Evolutionary conservation across 2,797 vertebrate species (phyloP).

Genomic region (Spatula versicolor): DNA sequence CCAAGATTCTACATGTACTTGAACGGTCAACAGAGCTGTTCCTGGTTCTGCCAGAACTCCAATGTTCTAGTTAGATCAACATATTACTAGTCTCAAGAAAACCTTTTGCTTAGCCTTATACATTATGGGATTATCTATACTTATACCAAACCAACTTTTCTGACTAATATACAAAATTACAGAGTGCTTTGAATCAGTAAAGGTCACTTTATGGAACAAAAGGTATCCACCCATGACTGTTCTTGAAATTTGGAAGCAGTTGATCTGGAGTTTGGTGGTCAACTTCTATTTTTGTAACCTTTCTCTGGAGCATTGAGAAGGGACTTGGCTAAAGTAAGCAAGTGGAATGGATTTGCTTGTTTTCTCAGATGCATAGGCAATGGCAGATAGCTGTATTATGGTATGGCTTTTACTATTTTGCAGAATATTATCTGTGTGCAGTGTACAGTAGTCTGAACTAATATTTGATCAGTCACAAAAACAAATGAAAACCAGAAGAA

Average conservation of each 20-base stretch:
- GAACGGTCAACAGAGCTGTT: background rate
- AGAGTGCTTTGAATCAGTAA: too few species aligned
- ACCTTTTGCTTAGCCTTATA: background rate
- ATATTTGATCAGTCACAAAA: background rate
- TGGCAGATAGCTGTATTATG: background rate
- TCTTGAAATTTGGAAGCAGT: background rate
- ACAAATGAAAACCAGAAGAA: background rate
- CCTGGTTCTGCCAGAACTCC: background rate
- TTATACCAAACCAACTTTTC: rapidly evolving
- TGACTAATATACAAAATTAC: background rate
- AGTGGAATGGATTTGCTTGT: background rate
- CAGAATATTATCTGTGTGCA: background rate
- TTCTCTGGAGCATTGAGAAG: background rate
- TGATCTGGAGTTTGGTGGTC: background rate
- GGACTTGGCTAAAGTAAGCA: background rate
- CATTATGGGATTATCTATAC: background rate
- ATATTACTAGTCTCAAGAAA: background rate
- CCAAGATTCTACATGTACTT: background rate
- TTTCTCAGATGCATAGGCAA: background rate
- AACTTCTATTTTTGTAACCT: background rate
- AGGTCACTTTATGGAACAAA: too few species aligned
- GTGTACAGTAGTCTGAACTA: background rate
- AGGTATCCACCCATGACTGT: background rate
- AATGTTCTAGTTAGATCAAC: background rate
- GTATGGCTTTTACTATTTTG: background rate